Conservation (phyloP, 2,113 vertebrate species). For the Pogona vitticeps region DNA sequence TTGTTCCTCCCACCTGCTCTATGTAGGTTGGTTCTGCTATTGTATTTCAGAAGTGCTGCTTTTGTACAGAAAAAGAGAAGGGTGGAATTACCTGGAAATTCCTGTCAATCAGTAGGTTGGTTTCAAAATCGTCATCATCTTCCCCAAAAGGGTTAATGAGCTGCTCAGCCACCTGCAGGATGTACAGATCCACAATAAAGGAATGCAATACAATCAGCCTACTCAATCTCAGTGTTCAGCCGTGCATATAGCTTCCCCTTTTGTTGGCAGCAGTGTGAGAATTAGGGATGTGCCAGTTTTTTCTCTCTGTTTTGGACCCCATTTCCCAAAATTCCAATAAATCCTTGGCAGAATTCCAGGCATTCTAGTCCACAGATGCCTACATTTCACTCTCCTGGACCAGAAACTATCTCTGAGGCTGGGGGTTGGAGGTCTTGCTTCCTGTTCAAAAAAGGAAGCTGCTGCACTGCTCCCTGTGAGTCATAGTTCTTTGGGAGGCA, state of each 20-base stretch:
- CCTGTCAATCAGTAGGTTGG: slow-evolving; percentile 87
- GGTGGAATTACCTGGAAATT: slow-evolving; percentile 86
- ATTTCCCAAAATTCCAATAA: too few relatives aligned
- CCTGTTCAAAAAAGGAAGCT: too few relatives aligned
- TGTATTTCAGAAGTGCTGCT: background rate
- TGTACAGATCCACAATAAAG: background rate
- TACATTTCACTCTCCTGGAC: too few relatives aligned
- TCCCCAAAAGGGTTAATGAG: slow-evolving; percentile 94
- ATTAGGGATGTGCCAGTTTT: background rate
- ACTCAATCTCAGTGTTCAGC: background rate
- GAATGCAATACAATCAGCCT: background rate
- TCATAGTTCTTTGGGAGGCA: too few relatives aligned
- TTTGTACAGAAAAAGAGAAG: too few relatives aligned
- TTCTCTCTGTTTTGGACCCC: too few relatives aligned
- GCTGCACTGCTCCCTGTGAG: too few relatives aligned
- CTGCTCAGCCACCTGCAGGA: slow-evolving; percentile 87
- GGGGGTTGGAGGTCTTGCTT: too few relatives aligned
- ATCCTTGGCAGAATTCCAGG: too few relatives aligned
- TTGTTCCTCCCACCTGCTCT: background rate
- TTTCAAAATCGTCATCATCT: slow-evolving; percentile 75
- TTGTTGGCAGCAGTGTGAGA: background rate
- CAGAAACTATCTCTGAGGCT: too few relatives aligned
- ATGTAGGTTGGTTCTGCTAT: background rate
- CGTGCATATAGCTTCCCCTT: background rate
- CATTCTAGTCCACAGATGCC: too few relatives aligned